Conservation (phyloP, 2,797 vertebrate genomes). For the Malacoctenus gilli region DNA sequence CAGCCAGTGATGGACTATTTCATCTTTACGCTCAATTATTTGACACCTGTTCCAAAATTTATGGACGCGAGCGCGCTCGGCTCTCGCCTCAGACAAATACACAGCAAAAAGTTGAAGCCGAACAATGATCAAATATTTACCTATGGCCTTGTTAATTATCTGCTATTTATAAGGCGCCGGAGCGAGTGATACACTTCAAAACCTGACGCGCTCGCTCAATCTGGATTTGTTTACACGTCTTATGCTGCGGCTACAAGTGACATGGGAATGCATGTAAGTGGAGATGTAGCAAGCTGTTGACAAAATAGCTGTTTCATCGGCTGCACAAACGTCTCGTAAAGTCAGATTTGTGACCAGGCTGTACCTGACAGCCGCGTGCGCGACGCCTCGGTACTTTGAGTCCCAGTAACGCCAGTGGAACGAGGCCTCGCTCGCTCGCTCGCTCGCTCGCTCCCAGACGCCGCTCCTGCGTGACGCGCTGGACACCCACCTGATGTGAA, state of each 20-base stretch:
- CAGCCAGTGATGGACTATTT: constrained; percentile 64
- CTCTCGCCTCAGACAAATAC: constrained; percentile 11
- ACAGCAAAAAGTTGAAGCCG: constrained; percentile 39
- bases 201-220: constrained; percentile 58
- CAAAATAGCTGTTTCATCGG: constrained; percentile 62
- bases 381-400: constrained; percentile 38
- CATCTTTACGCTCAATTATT: constrained; percentile 71
- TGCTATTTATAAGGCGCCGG: constrained; percentile 20
- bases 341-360: constrained; percentile 60
- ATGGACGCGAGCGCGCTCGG: constrained; percentile 35
- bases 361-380: constrained; percentile 55
- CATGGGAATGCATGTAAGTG: constrained; percentile 69
- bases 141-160: constrained; percentile 14
- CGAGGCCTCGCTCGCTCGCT: constrained; percentile 60
- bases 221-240: constrained; percentile 69
- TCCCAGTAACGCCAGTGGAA: constrained; percentile 28
- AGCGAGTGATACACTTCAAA: constrained; percentile 32
- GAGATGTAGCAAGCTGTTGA: constrained; percentile 71
- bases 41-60: constrained; percentile 74
- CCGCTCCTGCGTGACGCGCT: constrained; percentile 47
- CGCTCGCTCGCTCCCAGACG: constrained; percentile 41
- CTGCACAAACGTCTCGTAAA: constrained; percentile 67
- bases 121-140: constrained; percentile 43
- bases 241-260: constrained; percentile 64
- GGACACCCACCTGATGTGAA: constrained; percentile 95